These are phyloP conservation scores for Halisarca cf. caerulea DNA, from an alignment of 37 sponge, comb jelly and placozoan species.

Conservation along the genomic window DNA sequence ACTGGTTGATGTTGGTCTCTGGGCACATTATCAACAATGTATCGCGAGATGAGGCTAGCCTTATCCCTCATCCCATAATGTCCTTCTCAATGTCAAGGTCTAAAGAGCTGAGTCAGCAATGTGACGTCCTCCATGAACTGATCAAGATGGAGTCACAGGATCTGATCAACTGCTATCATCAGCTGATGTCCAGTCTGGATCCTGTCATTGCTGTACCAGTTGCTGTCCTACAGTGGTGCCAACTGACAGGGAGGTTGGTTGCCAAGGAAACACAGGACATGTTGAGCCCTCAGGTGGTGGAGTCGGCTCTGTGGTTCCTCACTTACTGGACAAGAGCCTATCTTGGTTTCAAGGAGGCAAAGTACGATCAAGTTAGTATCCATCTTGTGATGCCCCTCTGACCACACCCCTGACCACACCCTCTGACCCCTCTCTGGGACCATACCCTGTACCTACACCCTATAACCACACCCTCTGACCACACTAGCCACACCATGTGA, in stretches of 20 bases:
- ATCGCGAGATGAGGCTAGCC: slow-evolving; percentile 24
- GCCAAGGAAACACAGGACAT: slow-evolving; percentile 28
- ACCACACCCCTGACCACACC: neutral
- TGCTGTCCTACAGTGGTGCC: slow-evolving; percentile 54
- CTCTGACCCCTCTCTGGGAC: too few relatives aligned
- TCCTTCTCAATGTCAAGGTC: slow-evolving; percentile 16
- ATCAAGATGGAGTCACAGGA: neutral
- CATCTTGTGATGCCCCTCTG: neutral
- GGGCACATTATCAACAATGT: slow-evolving; percentile 53
- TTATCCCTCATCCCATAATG: slow-evolving; percentile 55
- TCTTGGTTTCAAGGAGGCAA: slow-evolving; percentile 51
- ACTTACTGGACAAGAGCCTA: slow-evolving; percentile 42
- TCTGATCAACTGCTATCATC: neutral
- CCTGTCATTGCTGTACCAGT: slow-evolving; percentile 53
- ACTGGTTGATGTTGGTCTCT: slow-evolving; percentile 69
- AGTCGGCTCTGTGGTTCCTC: slow-evolving; percentile 61
- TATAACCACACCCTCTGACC: too few relatives aligned
- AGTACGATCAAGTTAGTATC: slow-evolving; percentile 50
- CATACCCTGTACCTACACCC: too few relatives aligned
- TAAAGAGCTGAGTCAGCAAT: neutral
- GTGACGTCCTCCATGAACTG: neutral
- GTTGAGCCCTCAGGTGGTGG: slow-evolving; percentile 73
- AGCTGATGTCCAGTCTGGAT: slow-evolving; percentile 31
- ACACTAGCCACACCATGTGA: neutral
- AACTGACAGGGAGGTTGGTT: slow-evolving; percentile 44